Percentiles rank a stretch among this genome's conserved stretches.
Evolutionary conservation across 2,113 vertebrate genomes (phyloP).

Genomic region (Eretmochelys imbricata): DNA sequence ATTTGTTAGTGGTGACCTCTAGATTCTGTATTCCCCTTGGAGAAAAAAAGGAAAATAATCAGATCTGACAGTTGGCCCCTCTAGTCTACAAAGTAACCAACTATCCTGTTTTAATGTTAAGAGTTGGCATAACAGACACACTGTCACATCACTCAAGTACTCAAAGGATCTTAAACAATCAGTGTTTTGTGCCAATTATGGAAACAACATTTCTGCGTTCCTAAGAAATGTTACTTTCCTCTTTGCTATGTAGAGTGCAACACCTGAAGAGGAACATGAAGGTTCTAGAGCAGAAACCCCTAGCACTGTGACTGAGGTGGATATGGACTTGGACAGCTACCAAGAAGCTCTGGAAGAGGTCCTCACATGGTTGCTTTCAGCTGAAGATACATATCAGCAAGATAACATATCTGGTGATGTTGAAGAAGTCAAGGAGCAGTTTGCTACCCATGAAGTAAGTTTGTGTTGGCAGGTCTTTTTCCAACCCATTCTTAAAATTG

Average conservation of each 20-base stretch:
- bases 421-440: constrained; percentile 97
- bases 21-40: neutral
- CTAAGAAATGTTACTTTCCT: neutral
- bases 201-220: neutral
- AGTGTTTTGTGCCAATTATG: neutral
- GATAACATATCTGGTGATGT: constrained; percentile 94
- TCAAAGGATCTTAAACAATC: neutral
- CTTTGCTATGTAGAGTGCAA: constrained; percentile 56
- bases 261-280: constrained; percentile 73
- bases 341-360: constrained; percentile 96
- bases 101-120: neutral
- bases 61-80: neutral
- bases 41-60: neutral
- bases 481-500: neutral
- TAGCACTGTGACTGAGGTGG: constrained; percentile 81
- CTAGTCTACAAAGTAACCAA: neutral
- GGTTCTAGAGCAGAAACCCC: constrained; percentile 81
- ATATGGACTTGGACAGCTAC: constrained; percentile 89
- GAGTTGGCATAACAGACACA: neutral
- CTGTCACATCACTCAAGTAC: neutral
- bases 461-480: neutral
- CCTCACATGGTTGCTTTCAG: constrained; percentile 94
- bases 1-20: neutral
- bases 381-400: constrained; percentile 92
- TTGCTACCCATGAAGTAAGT: constrained; percentile 94